These are phyloP conservation scores for Gallinago solitaria DNA, from an alignment of 2,797 vertebrate genomes.

Conservation along the genomic window DNA sequence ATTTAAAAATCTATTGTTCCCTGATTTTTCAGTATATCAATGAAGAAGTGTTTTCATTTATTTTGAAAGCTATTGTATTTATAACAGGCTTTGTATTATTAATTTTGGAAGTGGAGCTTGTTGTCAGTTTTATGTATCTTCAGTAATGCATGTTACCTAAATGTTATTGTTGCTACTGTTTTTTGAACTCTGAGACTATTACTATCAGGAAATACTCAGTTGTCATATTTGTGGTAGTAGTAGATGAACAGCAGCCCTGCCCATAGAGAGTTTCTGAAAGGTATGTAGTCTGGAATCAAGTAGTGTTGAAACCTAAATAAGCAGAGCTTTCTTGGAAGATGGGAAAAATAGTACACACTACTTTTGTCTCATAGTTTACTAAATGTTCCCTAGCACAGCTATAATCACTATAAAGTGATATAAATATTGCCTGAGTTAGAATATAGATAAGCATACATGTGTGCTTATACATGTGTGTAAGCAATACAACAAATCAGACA, in stretches of 20 bases:
- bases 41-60: neutral
- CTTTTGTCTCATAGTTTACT: neutral
- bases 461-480: neutral
- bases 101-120: neutral
- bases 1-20: neutral
- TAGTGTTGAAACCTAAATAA: neutral
- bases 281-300: neutral
- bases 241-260: neutral
- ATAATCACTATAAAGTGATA: neutral
- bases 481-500: neutral
- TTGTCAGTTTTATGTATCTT: neutral
- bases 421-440: neutral
- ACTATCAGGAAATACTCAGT: neutral
- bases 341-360: neutral
- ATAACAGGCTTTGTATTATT: neutral
- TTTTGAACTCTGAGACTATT: neutral
- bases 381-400: neutral
- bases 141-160: neutral
- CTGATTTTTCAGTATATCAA: neutral
- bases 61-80: neutral
- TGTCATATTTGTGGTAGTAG: neutral
- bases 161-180: fast-evolving
- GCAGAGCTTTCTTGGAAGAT: neutral
- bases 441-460: neutral
- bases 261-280: neutral